Percentiles rank a stretch among this genome's conserved stretches.
Conservation (phyloP, 2,797 vertebrate genomes). For the Gymnodraco acuticeps region DNA sequence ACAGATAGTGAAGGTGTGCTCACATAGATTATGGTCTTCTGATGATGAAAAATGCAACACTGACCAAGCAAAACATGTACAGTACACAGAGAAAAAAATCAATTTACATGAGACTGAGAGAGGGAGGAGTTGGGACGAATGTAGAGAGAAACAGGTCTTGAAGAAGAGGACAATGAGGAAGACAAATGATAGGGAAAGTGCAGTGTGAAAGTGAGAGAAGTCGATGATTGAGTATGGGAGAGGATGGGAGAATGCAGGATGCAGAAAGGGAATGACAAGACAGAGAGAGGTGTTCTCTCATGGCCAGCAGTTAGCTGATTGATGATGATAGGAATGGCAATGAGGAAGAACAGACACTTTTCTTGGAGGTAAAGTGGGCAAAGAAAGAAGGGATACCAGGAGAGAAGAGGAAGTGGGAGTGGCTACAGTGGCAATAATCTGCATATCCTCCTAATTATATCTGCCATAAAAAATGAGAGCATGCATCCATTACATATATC, state of each 20-base stretch:
- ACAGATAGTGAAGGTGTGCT: conserved; percentile 60
- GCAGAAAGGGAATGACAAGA: conserved; percentile 72
- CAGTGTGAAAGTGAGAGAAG: conserved; percentile 66
- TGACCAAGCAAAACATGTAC: conserved; percentile 67
- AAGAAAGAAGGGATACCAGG: conserved; percentile 35
- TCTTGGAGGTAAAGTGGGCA: conserved; percentile 39
- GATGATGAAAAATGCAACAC: conserved; percentile 68
- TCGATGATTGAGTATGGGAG: conserved; percentile 66
- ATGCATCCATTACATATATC: conserved; percentile 58
- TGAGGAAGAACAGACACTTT: conserved; percentile 73
- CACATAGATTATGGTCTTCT: conserved; percentile 68
- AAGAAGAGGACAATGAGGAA: conserved; percentile 64
- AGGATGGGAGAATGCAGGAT: conserved; percentile 63
- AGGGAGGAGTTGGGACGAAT: conserved; percentile 12
- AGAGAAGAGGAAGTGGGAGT: conserved; percentile 13
- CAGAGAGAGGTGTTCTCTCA: conserved; percentile 69
- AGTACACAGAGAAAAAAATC: conserved; percentile 64
- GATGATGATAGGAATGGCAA: conserved; percentile 81
- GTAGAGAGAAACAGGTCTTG: conserved; percentile 41
- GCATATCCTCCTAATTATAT: conserved; percentile 62
- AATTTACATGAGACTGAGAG: conserved; percentile 65
- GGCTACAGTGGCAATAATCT: conserved; percentile 30
- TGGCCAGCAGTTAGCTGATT: conserved; percentile 74
- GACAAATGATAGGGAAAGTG: conserved; percentile 65
- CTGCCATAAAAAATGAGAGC: conserved; percentile 62